A percentile compares a stretch with the other conserved stretches of the same genome.
These are phyloP conservation scores for Apocheima hispidaria DNA, from an alignment of 2,888 invertebrate species.

Conservation along the genomic window DNA sequence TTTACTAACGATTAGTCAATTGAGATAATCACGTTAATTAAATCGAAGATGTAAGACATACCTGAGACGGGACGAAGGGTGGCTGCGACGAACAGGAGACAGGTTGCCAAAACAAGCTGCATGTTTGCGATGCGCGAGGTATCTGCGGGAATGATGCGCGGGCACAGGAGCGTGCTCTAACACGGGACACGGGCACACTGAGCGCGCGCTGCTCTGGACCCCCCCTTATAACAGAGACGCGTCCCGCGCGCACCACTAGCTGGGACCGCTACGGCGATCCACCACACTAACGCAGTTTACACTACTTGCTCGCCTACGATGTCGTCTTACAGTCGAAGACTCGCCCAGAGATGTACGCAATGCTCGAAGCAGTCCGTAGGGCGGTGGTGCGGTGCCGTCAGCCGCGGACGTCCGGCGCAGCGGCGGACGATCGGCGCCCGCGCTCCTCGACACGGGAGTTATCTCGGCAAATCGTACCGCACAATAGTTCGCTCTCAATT, in stretches of 20 bases:
- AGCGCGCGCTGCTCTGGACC: constrained; percentile 82
- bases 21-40: not conserved
- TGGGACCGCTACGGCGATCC: constrained; percentile 60
- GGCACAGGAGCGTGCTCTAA: constrained; percentile 76
- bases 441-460: constrained; percentile 78
- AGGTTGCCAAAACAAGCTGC: constrained; percentile 84
- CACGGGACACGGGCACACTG: constrained; percentile 85
- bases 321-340: constrained; percentile 21
- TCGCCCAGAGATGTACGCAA: constrained; percentile 35
- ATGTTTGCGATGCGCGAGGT: constrained; percentile 63
- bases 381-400: constrained; percentile 49
- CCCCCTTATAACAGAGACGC: constrained; percentile 83
- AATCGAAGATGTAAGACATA: constrained; percentile 63
- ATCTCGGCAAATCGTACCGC: constrained; percentile 83
- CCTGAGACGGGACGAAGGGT: constrained; percentile 84
- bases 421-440: constrained; percentile 69
- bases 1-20: constrained; percentile 11
- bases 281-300: constrained; percentile 56
- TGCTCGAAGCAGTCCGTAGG: constrained; percentile 35
- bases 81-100: constrained; percentile 83
- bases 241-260: constrained; percentile 78
- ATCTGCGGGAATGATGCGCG: constrained; percentile 52
- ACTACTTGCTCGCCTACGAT: constrained; percentile 53
- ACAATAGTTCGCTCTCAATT: constrained; percentile 84
- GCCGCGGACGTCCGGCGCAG: constrained; percentile 71